Percentiles rank a stretch among this genome's conserved stretches.
Conservation (phyloP, 2,888 invertebrate genomes). For the Drosophila longiperda region DNA sequence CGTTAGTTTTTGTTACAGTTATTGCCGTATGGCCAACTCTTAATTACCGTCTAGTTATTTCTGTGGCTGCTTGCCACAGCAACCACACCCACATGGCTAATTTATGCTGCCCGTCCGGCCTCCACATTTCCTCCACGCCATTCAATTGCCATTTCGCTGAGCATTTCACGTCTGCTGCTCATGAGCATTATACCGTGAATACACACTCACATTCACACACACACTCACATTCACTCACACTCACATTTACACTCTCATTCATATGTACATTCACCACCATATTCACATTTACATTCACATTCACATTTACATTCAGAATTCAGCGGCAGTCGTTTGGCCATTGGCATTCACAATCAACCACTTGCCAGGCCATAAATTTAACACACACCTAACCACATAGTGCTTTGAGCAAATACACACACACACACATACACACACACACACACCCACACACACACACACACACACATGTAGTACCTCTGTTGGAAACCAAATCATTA, state of each 20-base stretch:
- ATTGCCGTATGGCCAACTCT: conserved; percentile 17
- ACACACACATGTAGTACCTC: conserved; percentile 13
- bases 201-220: conserved; percentile 24
- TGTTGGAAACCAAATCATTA: conserved; percentile 73
- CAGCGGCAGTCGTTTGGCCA: conserved; percentile 52
- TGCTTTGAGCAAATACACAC: conserved; percentile 26
- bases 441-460: conserved; percentile 12
- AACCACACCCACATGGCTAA: conserved; percentile 33
- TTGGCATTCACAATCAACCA: conserved; percentile 75
- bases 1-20: background rate
- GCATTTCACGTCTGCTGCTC: conserved; percentile 7
- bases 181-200: conserved; percentile 25
- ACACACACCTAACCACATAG: conserved; percentile 65
- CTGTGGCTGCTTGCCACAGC: background rate
- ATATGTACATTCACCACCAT: conserved; percentile 2
- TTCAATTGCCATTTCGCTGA: conserved; percentile 32
- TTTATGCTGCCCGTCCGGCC: conserved; percentile 46
- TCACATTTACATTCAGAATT: conserved; percentile 58
- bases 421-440: conserved; percentile 11
- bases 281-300: conserved; percentile 10
- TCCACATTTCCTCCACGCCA: conserved; percentile 5
- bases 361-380: conserved; percentile 77
- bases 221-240: conserved; percentile 11
- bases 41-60: conserved; percentile 31
- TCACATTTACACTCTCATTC: background rate